Percentiles rank a stretch among this genome's conserved stretches.
These are phyloP conservation scores for Enteromius trimaculatus DNA, from an alignment of 2,797 vertebrate genomes.

Conservation along the genomic window DNA sequence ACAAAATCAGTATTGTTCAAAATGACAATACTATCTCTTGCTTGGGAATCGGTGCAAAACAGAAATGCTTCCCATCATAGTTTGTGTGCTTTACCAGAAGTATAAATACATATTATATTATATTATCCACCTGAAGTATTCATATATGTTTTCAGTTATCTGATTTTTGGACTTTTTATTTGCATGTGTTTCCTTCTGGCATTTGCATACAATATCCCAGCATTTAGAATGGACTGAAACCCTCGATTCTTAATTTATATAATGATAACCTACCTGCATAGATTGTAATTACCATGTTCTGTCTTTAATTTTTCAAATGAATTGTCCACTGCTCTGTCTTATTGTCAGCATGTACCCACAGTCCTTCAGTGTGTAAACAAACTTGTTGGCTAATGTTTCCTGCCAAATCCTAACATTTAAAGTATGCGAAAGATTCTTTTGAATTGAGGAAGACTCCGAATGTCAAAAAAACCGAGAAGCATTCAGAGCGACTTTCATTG, in stretches of 20 bases:
- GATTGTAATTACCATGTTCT: background rate
- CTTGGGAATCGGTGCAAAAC: background rate
- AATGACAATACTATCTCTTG: background rate
- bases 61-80: background rate
- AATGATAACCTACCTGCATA: background rate
- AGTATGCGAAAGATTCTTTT: slow-evolving; percentile 17
- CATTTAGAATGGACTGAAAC: background rate
- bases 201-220: background rate
- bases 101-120: background rate
- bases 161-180: background rate
- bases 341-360: background rate
- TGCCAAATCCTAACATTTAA: slow-evolving; percentile 20
- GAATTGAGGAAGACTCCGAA: background rate
- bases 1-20: background rate
- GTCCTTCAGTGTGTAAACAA: slow-evolving; percentile 3
- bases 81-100: background rate
- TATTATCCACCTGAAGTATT: background rate
- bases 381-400: slow-evolving; percentile 12
- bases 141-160: background rate
- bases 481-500: background rate
- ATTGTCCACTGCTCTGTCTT: background rate
- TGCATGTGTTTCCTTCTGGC: background rate
- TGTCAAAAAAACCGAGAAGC: slow-evolving; percentile 8
- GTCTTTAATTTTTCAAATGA: background rate
- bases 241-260: background rate